A percentile compares a stretch with the other conserved stretches of the same genome.
Evolutionary conservation across 2,888 invertebrate genomes (phyloP).

Genomic region (Epistrophe eligans): DNA sequence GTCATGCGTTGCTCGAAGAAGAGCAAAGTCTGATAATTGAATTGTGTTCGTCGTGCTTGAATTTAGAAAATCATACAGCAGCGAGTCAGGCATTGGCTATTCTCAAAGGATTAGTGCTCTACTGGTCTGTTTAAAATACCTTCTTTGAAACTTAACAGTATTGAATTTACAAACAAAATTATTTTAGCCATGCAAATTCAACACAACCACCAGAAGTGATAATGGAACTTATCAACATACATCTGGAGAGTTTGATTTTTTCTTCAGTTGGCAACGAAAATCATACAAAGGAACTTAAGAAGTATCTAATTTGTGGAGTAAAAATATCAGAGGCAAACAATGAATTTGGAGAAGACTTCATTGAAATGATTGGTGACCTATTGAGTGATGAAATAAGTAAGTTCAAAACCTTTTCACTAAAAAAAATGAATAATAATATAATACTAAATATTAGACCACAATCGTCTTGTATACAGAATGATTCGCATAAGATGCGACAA

Average conservation of each 20-base stretch:
- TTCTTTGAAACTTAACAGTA: background rate
- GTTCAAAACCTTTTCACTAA: background rate
- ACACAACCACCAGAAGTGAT: constrained; percentile 79
- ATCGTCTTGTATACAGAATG: too few species aligned
- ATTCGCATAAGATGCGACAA: too few species aligned
- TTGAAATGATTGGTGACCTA: constrained; percentile 86
- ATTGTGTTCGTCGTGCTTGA: constrained; percentile 82
- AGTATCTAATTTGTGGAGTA: constrained; percentile 88
- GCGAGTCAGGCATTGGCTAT: constrained; percentile 83
- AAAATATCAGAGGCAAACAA: constrained; percentile 87
- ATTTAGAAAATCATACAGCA: constrained; percentile 81
- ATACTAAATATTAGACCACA: too few species aligned
- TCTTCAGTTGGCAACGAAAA: constrained; percentile 81
- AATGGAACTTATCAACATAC: constrained; percentile 81
- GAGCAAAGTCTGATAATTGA: constrained; percentile 81
- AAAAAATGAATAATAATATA: too few species aligned
- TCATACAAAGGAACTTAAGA: constrained; percentile 80
- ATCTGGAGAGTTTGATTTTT: constrained; percentile 82
- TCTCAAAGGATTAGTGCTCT: constrained; percentile 79
- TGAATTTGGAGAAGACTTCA: constrained; percentile 87
- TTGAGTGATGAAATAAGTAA: constrained; percentile 81
- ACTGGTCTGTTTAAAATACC: constrained; percentile 72
- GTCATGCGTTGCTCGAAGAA: constrained; percentile 81
- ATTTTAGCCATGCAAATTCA: constrained; percentile 77
- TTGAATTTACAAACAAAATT: background rate